Percentiles rank a stretch among this genome's conserved stretches.
Evolutionary conservation across 2,113 vertebrate genomes (phyloP).

Genomic region (Sciurus niger): DNA sequence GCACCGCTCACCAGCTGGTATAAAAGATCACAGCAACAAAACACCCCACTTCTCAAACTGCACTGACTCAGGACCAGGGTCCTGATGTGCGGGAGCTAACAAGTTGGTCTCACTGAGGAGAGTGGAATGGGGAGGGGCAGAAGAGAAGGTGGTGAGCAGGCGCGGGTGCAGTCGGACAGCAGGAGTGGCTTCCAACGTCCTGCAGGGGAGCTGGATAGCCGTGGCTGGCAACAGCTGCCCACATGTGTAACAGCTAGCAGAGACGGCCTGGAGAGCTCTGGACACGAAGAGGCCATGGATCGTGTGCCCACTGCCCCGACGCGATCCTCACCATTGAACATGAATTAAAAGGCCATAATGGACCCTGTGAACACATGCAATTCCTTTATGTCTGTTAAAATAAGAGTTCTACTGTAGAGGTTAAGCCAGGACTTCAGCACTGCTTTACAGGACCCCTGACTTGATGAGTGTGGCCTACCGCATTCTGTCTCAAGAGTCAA

Average conservation of each 20-base stretch:
- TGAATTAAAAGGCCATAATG: not conserved
- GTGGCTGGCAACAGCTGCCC: not conserved
- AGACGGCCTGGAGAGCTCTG: too few relatives aligned
- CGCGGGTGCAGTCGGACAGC: not conserved
- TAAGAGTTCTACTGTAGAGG: not conserved
- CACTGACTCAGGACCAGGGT: rapidly evolving
- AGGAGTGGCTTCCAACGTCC: too few relatives aligned
- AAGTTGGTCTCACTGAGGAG: not conserved
- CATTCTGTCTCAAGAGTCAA: rapidly evolving
- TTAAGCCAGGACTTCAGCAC: too few relatives aligned
- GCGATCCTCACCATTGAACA: too few relatives aligned
- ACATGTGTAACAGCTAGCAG: too few relatives aligned
- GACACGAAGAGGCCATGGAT: not conserved
- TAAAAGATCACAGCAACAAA: not conserved
- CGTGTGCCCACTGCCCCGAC: not conserved
- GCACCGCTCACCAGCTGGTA: not conserved
- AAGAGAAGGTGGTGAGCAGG: too few relatives aligned
- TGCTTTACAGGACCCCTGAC: not conserved
- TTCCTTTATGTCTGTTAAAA: not conserved
- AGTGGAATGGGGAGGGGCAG: not conserved
- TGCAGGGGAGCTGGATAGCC: not conserved
- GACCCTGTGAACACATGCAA: not conserved
- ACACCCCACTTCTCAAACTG: rapidly evolving
- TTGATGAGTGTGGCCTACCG: not conserved
- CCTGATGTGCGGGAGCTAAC: not conserved